These are phyloP conservation scores for Guaruba guarouba DNA, from an alignment of 2,113 vertebrate species.

Conservation along the genomic window DNA sequence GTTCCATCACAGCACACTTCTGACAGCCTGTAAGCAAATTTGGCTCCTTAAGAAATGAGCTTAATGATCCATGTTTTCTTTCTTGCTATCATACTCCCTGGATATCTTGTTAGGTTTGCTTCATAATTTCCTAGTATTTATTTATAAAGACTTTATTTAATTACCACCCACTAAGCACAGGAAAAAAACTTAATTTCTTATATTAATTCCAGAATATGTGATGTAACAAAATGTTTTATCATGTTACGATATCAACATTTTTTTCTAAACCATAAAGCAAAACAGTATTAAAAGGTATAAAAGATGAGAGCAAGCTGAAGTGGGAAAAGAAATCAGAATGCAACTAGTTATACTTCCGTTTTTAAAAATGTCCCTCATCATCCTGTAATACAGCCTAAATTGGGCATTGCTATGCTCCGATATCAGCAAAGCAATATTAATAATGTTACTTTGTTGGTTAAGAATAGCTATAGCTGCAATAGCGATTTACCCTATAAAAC, in stretches of 20 bases:
- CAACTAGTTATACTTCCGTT: not conserved
- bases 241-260: not conserved
- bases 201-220: not conserved
- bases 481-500: not conserved
- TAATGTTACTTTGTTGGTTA: not conserved
- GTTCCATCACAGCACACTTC: conserved; percentile 20
- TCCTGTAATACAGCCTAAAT: not conserved
- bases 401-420: not conserved
- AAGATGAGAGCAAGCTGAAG: not conserved
- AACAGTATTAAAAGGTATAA: not conserved
- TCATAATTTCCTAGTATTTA: not conserved
- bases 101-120: not conserved
- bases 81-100: not conserved
- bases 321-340: not conserved
- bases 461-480: not conserved
- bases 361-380: not conserved
- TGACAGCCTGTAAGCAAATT: not conserved
- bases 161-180: not conserved
- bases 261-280: not conserved
- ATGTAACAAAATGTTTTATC: not conserved
- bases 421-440: not conserved
- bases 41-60: not conserved
- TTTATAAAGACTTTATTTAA: not conserved
- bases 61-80: not conserved
- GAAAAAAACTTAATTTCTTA: not conserved